Evolutionary conservation across 2,797 vertebrate genomes (phyloP), one percentile per base, ranked within the genome.

Genomic region (Phrynocephalus vlangalii): DNA sequence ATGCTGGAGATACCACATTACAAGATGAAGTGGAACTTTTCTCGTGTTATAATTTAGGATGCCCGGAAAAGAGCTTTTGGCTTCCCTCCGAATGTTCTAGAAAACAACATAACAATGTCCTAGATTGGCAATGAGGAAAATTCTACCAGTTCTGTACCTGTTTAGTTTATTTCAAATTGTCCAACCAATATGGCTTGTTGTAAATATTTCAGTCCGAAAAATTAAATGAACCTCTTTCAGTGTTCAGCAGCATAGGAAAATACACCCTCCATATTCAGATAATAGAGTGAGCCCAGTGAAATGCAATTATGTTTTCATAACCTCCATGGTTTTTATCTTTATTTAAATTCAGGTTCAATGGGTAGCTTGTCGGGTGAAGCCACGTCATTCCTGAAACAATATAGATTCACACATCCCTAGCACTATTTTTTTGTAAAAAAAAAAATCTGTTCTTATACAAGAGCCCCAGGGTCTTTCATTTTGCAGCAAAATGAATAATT

Each of bases 1-100:
- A 89, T 91, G 85, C 92, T 91, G 88, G 92, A 95, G 89, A 94
- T 86, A 85, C 82, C 83, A 91, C 93, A 67, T 94, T 94, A 93
- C 95, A 94, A 79, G 87, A 94, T 92, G 94, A 93, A 93, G 18
- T 15, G 2, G 67, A 82, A 26, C 5, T 13, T 68, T 26, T 38
- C 60, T 71, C 10, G 11, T 71, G 68, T 22, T 11, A n/a, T 71
- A 71, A 71, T 71, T 28, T 82, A 83, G 79, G 93, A 95, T 86
- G 83, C 92, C 91, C 8, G 71, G 87, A 92, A 91, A 94, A 91
- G 85, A 89, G 80, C 79, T 52, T 87, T 86, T 88, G 87, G 44
- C 24, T 91, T 88, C 85, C 89, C 91, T 90, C 89, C 88, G 91
- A 56, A 6, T 56, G 52, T 56, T 56, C 52, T 56, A 56, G 52